A percentile compares a stretch with the other conserved stretches of the same genome.
Evolutionary conservation across 2,888 invertebrate species (phyloP).

Genomic region (Anarsia innoxiella): DNA sequence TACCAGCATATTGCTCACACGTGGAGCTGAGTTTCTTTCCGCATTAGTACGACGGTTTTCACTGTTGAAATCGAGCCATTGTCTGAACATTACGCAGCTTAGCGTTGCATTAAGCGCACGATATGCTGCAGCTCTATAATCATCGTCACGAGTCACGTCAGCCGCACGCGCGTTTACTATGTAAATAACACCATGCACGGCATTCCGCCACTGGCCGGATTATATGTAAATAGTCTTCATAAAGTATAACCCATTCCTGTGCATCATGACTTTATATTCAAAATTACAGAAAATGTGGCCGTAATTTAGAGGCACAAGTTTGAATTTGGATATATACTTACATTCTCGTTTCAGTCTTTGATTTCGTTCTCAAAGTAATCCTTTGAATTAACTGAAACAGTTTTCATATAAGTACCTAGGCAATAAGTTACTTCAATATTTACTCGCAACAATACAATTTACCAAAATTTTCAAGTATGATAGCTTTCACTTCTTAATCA

Average conservation of each 20-base stretch:
- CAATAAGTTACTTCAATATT: no score
- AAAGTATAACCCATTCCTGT: no score
- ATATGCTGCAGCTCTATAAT: slow-evolving; percentile 54
- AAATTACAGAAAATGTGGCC: slow-evolving; percentile 3
- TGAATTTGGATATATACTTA: no score
- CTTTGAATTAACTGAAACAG: no score
- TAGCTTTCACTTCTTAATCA: no score
- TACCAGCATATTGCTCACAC: slow-evolving; percentile 24
- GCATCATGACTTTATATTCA: no score
- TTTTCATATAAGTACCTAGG: no score
- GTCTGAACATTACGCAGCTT: slow-evolving; percentile 52
- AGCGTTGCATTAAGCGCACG: slow-evolving; percentile 54
- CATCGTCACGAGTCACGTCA: slow-evolving; percentile 54
- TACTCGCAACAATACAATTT: no score
- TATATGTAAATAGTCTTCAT: slow-evolving; percentile 34
- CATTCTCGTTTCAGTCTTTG: no score
- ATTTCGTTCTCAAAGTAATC: no score
- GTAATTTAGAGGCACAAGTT: not conserved
- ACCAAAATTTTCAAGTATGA: no score
- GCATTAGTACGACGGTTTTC: slow-evolving; percentile 43
- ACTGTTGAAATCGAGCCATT: slow-evolving; percentile 42
- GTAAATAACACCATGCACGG: slow-evolving; percentile 54
- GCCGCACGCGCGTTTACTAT: slow-evolving; percentile 49
- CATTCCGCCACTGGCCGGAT: slow-evolving; percentile 31
- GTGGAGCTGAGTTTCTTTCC: slow-evolving; percentile 36